Evolutionary conservation across 2,888 invertebrate species (phyloP), one percentile per base, ranked within the genome.

Genomic region (Drosophila helvetica): DNA sequence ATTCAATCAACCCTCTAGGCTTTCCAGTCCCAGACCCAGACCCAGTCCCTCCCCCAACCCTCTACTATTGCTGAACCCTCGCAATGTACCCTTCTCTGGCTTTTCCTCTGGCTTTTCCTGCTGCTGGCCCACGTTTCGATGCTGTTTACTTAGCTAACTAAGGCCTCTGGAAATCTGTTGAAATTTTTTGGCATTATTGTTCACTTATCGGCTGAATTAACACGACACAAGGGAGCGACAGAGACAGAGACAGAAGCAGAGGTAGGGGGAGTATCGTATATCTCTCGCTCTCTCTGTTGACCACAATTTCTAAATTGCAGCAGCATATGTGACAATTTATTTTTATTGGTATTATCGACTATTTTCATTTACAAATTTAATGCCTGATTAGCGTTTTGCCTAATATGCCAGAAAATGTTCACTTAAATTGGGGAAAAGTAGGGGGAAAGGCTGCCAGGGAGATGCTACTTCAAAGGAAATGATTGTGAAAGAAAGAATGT

Each of bases 181-280:
- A 74, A 75, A 74, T 74, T 74, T 73, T 10, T 63, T 74, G 77
- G 65, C 72, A 89, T 90, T 90, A 90, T 86, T 91, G 90, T 83
- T 80, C 89, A 90, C 87, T 91, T 91, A 90, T 87, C 90, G 89
- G 83, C 80, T 90, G 90, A 89, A 91, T 90, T 90, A 89, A 83
- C 89, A 88, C 86, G 78, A 17, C 38, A 25, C 47, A 56, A 61
- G 59, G 70, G 82, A 65, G 60, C 55, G 66, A 18, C 25, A 33
- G 38, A 59, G 66, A 18, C 25, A 33, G 38, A 59, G 70, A 74
- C 65, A 61, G 61, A 57, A 4, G 2, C 3, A 38, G 38, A 38
- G 12, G 4, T 2, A 10, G 15, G 0, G 15, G 0, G 15, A 15
- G 15, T 38, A 15, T 38, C 15, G 12, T 15, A 38, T 38, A 15